Conservation (phyloP, 2,113 vertebrate genomes). For the Gavia stellata region DNA sequence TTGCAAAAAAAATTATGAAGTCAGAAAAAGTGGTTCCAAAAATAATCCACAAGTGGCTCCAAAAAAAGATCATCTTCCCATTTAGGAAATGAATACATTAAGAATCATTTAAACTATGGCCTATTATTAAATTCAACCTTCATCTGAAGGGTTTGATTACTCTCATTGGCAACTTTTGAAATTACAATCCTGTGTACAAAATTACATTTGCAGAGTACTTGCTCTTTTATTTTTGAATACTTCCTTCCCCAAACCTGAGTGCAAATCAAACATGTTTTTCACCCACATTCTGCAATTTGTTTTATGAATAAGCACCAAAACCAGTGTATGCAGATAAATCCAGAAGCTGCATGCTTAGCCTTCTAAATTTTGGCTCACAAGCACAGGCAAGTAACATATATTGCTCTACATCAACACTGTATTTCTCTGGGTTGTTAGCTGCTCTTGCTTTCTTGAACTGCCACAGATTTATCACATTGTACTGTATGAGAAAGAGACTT, state of each 20-base stretch:
- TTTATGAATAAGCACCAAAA: not conserved
- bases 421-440: not conserved
- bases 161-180: not conserved
- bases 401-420: not conserved
- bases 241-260: not conserved
- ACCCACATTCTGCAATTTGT: not conserved
- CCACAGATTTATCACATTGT: not conserved
- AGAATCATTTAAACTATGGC: slow-evolving; percentile 6
- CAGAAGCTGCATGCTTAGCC: not conserved
- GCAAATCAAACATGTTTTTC: not conserved
- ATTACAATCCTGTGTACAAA: not conserved
- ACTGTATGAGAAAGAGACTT: not conserved
- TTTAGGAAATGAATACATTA: slow-evolving; percentile 40
- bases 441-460: not conserved
- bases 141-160: slow-evolving; percentile 22
- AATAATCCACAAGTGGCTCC: slow-evolving; percentile 43
- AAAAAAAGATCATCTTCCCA: slow-evolving; percentile 42
- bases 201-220: not conserved
- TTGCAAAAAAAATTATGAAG: not conserved
- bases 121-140: slow-evolving; percentile 44
- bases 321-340: not conserved
- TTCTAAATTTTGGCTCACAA: not conserved
- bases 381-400: not conserved
- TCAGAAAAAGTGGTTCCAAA: slow-evolving; percentile 28
- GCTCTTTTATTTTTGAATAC: not conserved